These are phyloP conservation scores for Syncerus caffer DNA, from an alignment of 2,797 vertebrate genomes.

Conservation along the genomic window DNA sequence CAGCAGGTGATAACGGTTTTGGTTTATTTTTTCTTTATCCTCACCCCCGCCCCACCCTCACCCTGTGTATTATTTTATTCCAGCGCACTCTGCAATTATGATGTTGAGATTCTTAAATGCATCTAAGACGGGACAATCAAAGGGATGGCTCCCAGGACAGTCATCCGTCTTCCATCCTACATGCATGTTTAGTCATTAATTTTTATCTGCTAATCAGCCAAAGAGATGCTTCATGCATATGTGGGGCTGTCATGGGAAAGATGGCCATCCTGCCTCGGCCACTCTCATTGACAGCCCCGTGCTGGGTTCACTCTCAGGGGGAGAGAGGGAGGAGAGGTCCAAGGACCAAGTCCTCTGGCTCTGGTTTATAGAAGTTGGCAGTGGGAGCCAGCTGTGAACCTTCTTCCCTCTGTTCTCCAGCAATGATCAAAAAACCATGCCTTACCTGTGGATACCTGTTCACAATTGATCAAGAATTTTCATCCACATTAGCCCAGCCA, in stretches of 20 bases:
- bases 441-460: background rate
- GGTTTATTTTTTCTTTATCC: background rate
- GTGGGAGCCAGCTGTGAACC: background rate
- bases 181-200: background rate
- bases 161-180: background rate
- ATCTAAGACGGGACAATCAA: background rate
- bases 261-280: background rate
- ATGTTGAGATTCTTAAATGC: background rate
- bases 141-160: background rate
- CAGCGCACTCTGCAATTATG: background rate
- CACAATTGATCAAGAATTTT: background rate
- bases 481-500: background rate
- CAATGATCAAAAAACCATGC: background rate
- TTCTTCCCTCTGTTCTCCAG: background rate
- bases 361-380: background rate
- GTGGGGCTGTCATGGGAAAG: background rate
- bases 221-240: accelerated
- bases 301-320: background rate
- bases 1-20: background rate
- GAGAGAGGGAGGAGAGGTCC: background rate
- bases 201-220: background rate
- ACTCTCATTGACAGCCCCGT: accelerated
- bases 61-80: background rate
- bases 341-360: background rate
- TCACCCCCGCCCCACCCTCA: background rate